Conservation (phyloP, 2,113 vertebrate genomes). For the Poeciliopsis prolifica region DNA sequence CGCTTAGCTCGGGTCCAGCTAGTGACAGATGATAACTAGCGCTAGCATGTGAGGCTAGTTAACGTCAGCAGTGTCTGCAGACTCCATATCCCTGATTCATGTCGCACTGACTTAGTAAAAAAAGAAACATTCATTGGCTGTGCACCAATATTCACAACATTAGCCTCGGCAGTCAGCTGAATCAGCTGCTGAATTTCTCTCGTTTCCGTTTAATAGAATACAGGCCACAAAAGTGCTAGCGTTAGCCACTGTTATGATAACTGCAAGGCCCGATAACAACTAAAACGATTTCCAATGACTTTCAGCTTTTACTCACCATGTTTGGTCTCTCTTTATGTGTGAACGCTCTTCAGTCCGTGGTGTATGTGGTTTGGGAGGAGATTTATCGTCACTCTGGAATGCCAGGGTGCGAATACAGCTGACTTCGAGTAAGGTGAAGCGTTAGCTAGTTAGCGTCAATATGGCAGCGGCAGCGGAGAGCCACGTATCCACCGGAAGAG, state of each 20-base stretch:
- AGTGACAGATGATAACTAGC: slow-evolving; percentile 37
- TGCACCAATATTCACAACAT: not conserved
- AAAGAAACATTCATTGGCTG: not conserved
- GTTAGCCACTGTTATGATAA: slow-evolving; percentile 62
- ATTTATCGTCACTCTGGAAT: slow-evolving; percentile 30
- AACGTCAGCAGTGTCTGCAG: slow-evolving; percentile 56
- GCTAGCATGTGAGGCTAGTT: slow-evolving; percentile 41
- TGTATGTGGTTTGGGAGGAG: slow-evolving; percentile 7
- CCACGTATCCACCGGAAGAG: slow-evolving; percentile 80
- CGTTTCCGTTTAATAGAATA: slow-evolving; percentile 15
- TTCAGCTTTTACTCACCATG: slow-evolving; percentile 63
- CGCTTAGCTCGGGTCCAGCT: slow-evolving; percentile 40
- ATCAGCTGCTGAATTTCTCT: not conserved
- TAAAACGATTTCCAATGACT: not conserved
- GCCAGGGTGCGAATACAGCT: slow-evolving; percentile 19
- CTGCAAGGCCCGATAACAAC: slow-evolving; percentile 51
- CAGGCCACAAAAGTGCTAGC: slow-evolving; percentile 31
- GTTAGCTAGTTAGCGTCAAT: slow-evolving; percentile 70
- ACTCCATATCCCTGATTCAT: not conserved
- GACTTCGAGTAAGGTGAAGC: slow-evolving; percentile 24
- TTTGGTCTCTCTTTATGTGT: slow-evolving; percentile 54
- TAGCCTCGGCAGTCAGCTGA: accelerated
- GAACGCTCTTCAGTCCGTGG: slow-evolving; percentile 37
- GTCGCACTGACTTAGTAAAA: not conserved
- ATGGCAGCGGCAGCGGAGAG: slow-evolving; percentile 74